Conservation (phyloP, 2,797 vertebrate species). For the Ara ararauna region DNA sequence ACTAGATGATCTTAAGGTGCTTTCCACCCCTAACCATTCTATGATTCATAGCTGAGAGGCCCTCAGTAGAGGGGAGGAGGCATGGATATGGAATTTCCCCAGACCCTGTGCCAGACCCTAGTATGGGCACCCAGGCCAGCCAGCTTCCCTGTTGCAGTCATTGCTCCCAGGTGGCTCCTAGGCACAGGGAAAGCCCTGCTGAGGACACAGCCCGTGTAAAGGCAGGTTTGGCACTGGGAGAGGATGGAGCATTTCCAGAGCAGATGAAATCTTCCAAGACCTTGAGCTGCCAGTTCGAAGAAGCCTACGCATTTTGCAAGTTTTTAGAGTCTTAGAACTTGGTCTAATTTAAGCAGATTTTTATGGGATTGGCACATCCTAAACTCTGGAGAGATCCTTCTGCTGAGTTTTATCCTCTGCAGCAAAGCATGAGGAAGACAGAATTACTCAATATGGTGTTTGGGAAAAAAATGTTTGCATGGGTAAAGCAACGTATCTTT, state of each 20-base stretch:
- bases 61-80: background rate
- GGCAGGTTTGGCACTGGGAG: background rate
- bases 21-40: background rate
- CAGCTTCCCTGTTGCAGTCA: background rate
- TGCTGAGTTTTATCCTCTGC: slow-evolving; percentile 25
- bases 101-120: background rate
- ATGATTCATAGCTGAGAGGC: background rate
- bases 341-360: slow-evolving; percentile 49
- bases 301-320: slow-evolving; percentile 46
- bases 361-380: slow-evolving; percentile 31
- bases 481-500: background rate
- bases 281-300: slow-evolving; percentile 39
- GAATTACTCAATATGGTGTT: slow-evolving; percentile 16
- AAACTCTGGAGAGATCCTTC: slow-evolving; percentile 27
- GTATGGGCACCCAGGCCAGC: background rate
- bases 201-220: background rate
- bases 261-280: slow-evolving; percentile 30
- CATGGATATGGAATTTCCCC: background rate
- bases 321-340: slow-evolving; percentile 48
- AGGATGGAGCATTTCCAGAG: slow-evolving; percentile 32
- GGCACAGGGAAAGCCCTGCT: slow-evolving; percentile 10
- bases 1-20: background rate
- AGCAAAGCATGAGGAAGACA: slow-evolving; percentile 29
- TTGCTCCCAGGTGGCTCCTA: background rate
- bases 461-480: background rate